A percentile compares a stretch with the other conserved stretches of the same genome.
Conservation (phyloP, 2,113 vertebrate species). For the Tylochromis polylepis region DNA sequence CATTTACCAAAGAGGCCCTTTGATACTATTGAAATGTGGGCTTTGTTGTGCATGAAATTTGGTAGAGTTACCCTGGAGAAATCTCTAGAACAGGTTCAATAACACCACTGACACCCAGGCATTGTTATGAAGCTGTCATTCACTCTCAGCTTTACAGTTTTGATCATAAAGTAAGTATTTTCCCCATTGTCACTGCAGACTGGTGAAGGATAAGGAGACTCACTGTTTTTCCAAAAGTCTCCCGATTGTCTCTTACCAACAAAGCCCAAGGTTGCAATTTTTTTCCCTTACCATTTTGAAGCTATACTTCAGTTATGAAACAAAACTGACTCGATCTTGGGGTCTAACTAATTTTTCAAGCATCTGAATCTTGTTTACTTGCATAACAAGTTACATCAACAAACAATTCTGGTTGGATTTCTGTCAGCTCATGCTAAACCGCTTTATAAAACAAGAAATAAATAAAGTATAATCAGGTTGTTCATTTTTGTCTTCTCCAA, state of each 20-base stretch:
- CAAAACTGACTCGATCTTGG: rapidly evolving
- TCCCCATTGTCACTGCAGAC: not conserved
- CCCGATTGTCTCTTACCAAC: not conserved
- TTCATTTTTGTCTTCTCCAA: not conserved
- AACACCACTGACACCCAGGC: not conserved
- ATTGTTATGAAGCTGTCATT: not conserved
- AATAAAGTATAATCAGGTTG: not conserved
- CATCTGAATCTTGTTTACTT: not conserved
- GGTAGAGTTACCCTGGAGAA: not conserved
- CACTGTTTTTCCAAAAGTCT: not conserved
- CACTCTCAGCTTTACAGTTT: not conserved
- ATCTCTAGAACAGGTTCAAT: not conserved
- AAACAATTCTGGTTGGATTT: not conserved
- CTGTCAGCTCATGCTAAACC: not conserved
- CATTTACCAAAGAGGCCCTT: not conserved
- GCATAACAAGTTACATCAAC: not conserved
- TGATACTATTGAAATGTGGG: not conserved
- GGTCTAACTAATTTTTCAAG: not conserved
- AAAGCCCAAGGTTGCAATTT: not conserved
- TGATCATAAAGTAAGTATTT: not conserved
- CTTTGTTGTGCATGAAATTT: not conserved
- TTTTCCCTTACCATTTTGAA: not conserved
- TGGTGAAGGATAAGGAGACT: not conserved
- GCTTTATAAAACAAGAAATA: not conserved
- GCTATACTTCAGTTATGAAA: not conserved